These are phyloP conservation scores for Neolamprologus fasciatus DNA, from an alignment of 2,113 vertebrate genomes.

Conservation along the genomic window DNA sequence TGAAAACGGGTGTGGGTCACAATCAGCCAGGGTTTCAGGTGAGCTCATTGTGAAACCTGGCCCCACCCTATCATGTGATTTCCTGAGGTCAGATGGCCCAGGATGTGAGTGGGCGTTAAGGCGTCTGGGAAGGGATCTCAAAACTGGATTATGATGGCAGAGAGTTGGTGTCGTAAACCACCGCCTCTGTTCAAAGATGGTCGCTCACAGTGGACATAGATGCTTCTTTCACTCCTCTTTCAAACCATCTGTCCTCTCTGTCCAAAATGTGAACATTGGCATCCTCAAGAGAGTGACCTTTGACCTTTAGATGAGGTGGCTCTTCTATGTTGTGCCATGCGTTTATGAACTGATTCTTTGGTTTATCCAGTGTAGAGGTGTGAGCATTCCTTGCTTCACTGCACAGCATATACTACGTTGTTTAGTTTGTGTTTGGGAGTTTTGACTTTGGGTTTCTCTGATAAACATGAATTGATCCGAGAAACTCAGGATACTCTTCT, in stretches of 20 bases:
- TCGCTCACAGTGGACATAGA: no score
- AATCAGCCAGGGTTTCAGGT: fast-evolving
- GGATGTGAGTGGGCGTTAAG: fast-evolving
- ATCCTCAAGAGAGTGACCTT: neutral
- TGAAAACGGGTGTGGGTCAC: fast-evolving
- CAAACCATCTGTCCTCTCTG: no score
- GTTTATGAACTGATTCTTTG: neutral
- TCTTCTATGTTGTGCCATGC: neutral
- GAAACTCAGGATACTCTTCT: neutral
- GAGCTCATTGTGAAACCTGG: fast-evolving
- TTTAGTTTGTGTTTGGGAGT: neutral
- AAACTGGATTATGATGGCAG: no score
- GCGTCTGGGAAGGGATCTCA: no score
- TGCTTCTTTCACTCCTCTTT: no score
- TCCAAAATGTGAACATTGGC: no score
- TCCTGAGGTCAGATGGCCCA: fast-evolving
- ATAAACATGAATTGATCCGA: neutral
- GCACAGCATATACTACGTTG: neutral
- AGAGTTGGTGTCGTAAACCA: no score
- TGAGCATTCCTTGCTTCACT: neutral
- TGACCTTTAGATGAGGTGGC: neutral
- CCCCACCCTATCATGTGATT: fast-evolving
- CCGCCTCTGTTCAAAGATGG: no score
- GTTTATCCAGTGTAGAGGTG: neutral
- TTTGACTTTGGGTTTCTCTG: neutral